A percentile compares a stretch with the other conserved stretches of the same genome.
phyloP scores from a whole-genome alignment of 1,140 invertebrate genomes.

The Drosophila mayri region DNA sequence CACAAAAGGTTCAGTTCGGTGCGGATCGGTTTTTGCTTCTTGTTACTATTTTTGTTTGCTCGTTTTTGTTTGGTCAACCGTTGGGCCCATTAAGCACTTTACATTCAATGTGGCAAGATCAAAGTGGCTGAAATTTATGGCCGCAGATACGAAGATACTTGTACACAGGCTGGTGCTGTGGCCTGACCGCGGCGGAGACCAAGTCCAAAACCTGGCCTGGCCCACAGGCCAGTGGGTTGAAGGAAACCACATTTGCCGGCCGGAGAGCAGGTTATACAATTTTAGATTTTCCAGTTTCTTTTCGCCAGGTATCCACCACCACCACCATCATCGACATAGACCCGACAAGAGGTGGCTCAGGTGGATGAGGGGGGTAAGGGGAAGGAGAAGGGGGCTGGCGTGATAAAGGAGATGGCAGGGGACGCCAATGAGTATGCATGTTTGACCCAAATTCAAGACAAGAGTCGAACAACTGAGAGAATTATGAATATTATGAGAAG shows the following conservation, averaged over 20 bases:
- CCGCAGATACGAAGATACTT: slow-evolving; percentile 67
- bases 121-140: slow-evolving; percentile 78
- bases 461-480: slow-evolving; percentile 32
- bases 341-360: slow-evolving; percentile 8
- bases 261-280: slow-evolving; percentile 82
- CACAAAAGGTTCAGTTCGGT: slow-evolving; percentile 60
- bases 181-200: slow-evolving; percentile 2
- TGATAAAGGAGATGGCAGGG: slow-evolving; percentile 50
- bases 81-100: slow-evolving; percentile 78
- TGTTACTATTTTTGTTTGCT: slow-evolving; percentile 49
- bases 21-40: slow-evolving; percentile 37
- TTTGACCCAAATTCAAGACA: slow-evolving; percentile 78
- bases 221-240: slow-evolving; percentile 44
- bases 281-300: slow-evolving; percentile 69
- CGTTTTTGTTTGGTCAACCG: slow-evolving; percentile 45
- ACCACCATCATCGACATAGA: background rate
- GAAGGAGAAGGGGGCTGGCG: background rate
- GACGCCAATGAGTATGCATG: slow-evolving; percentile 78
- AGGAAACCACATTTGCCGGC: slow-evolving; percentile 46
- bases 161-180: slow-evolving; percentile 37
- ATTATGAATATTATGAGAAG: slow-evolving; percentile 47
- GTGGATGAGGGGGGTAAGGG: background rate
- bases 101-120: slow-evolving; percentile 82
- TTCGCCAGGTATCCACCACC: slow-evolving; percentile 15
- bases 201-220: slow-evolving; percentile 17